Percentiles rank a stretch among this genome's conserved stretches.
Conservation (phyloP, 1,140 invertebrate species). For the Meloidogyne floridensis region DNA sequence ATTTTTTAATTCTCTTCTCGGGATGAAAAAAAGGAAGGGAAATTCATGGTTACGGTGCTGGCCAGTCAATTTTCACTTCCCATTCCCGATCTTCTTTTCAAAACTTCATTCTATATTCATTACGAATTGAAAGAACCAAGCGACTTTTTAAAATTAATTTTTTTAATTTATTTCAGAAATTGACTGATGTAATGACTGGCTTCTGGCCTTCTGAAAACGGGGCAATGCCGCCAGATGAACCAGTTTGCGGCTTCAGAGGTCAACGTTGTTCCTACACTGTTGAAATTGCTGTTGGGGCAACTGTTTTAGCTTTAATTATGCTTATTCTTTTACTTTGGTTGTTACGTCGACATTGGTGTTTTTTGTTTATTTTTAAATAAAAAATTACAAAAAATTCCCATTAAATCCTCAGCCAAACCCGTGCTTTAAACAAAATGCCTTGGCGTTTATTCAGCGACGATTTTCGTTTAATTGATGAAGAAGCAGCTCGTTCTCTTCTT, state of each 20-base stretch:
- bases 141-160: neutral
- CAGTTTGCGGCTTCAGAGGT: constrained; percentile 56
- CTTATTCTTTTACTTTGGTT: constrained; percentile 45
- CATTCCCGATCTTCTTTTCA: too few relatives aligned
- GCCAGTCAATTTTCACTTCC: too few relatives aligned
- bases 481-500: constrained; percentile 60
- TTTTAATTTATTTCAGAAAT: constrained; percentile 44
- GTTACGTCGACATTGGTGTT: constrained; percentile 54
- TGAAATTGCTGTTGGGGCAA: constrained; percentile 53
- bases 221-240: constrained; percentile 58
- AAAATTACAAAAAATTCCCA: constrained; percentile 9
- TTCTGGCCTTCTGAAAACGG: constrained; percentile 64
- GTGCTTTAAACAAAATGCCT: constrained; percentile 61
- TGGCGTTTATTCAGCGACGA: constrained; percentile 63
- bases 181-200: constrained; percentile 61
- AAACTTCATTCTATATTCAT: too few relatives aligned
- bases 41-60: too few relatives aligned
- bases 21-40: too few relatives aligned
- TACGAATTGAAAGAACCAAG: too few relatives aligned
- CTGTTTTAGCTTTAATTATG: constrained; percentile 51
- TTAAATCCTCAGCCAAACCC: constrained; percentile 50
- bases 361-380: neutral
- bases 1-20: too few relatives aligned
- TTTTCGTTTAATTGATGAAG: constrained; percentile 62
- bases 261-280: constrained; percentile 56